phyloP scores from a whole-genome alignment of 2,797 vertebrate species.

The Spinibarbus caldwelli region DNA sequence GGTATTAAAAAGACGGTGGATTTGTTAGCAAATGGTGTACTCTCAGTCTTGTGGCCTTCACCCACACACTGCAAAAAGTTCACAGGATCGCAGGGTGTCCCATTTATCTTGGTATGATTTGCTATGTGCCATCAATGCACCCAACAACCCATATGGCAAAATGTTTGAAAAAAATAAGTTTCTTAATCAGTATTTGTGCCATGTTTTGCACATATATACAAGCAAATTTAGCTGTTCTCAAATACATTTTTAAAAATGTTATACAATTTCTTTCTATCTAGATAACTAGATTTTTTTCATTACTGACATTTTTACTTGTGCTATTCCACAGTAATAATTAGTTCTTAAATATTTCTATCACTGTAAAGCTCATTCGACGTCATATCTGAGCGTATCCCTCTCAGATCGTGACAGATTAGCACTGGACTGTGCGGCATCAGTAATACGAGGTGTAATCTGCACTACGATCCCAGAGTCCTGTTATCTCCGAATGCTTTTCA shows the following conservation, averaged over 20 bases:
- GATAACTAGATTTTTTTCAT: not conserved
- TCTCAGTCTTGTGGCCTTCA: not conserved
- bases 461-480: not conserved
- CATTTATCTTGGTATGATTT: not conserved
- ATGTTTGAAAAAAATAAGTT: not conserved
- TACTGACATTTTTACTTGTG: not conserved
- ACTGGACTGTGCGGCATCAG: slow-evolving; percentile 3
- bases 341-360: not conserved
- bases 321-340: not conserved
- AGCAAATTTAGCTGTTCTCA: not conserved
- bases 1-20: not conserved
- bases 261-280: not conserved
- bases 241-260: not conserved
- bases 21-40: not conserved
- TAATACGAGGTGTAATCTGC: slow-evolving; percentile 9
- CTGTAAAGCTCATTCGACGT: not conserved
- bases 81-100: not conserved
- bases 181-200: not conserved
- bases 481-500: not conserved
- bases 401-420: slow-evolving; percentile 30
- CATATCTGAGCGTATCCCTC: slow-evolving; percentile 20
- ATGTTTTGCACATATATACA: not conserved
- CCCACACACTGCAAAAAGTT: not conserved
- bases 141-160: not conserved
- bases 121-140: slow-evolving; percentile 11